A percentile compares a stretch with the other conserved stretches of the same genome.
These are phyloP conservation scores for Rhombomys opimus DNA, from an alignment of 2,113 vertebrate species.

Conservation along the genomic window DNA sequence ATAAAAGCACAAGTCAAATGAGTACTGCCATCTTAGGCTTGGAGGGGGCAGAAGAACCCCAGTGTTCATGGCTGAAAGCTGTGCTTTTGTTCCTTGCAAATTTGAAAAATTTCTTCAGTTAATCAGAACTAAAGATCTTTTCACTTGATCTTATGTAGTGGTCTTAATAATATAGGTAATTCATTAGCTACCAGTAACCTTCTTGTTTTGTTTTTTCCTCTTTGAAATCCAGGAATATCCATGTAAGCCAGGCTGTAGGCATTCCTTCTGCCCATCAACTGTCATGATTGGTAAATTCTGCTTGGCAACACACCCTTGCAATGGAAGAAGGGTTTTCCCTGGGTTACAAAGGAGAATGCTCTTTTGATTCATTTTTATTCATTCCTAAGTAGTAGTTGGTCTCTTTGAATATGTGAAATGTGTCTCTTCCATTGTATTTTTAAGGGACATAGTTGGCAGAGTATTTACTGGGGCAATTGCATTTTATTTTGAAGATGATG, in stretches of 20 bases:
- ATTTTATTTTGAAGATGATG: conserved; percentile 79
- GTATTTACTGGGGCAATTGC: conserved; percentile 16
- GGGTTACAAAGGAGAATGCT: conserved; percentile 46
- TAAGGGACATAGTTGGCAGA: conserved; percentile 76
- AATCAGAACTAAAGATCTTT: neutral
- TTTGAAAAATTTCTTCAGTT: neutral
- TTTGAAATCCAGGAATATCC: conserved; percentile 15
- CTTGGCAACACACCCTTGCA: neutral
- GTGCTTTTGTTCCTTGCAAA: neutral
- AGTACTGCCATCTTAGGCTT: conserved; percentile 42
- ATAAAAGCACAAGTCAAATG: neutral
- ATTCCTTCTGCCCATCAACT: neutral
- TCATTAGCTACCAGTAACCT: conserved; percentile 1
- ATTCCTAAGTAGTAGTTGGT: neutral
- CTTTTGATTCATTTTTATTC: conserved; percentile 50
- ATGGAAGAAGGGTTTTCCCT: neutral
- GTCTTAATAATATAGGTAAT: neutral
- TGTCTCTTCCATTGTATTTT: conserved; percentile 70
- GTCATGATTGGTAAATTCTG: neutral
- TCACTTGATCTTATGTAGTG: conserved; percentile 45
- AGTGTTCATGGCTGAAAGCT: neutral
- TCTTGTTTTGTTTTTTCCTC: neutral
- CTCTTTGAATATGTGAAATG: conserved; percentile 72
- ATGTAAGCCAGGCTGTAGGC: neutral
- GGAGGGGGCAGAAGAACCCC: neutral